Percentiles rank a stretch among this genome's conserved stretches.
Evolutionary conservation across 2,888 invertebrate species (phyloP).

Genomic region (Rhagonycha lutea): DNA sequence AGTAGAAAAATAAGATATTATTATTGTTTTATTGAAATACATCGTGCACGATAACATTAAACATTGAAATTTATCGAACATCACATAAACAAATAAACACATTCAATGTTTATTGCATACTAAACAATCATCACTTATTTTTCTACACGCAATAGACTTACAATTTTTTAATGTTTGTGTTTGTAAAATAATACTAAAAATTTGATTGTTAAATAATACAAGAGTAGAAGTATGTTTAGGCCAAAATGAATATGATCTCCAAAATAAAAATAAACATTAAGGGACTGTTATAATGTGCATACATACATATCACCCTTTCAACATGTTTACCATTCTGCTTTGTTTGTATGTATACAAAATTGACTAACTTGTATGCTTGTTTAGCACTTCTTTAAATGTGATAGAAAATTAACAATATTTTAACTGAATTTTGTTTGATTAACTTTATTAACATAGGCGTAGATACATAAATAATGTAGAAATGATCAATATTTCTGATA

Average conservation of each 20-base stretch:
- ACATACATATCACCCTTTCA: neutral
- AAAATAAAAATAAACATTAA: neutral
- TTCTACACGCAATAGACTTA: neutral
- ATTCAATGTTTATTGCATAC: neutral
- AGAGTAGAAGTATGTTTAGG: neutral
- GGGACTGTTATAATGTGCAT: neutral
- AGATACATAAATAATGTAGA: neutral
- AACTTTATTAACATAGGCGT: neutral
- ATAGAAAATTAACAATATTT: neutral
- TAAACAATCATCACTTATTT: neutral
- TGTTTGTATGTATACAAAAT: neutral
- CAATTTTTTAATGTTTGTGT: neutral
- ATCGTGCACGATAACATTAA: slow-evolving; percentile 9
- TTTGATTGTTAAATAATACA: neutral
- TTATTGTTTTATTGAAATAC: slow-evolving; percentile 5
- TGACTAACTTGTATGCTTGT: neutral
- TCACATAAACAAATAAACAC: neutral
- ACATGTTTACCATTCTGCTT: neutral
- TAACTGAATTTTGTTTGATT: neutral
- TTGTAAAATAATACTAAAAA: neutral
- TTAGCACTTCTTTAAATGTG: neutral
- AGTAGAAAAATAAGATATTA: neutral
- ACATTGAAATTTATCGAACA: slow-evolving; percentile 1
- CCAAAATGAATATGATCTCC: neutral
- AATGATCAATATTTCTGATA: neutral